These are phyloP conservation scores for Pristionchus japonicus DNA, from an alignment of 2,888 invertebrate species.

Conservation along the genomic window DNA sequence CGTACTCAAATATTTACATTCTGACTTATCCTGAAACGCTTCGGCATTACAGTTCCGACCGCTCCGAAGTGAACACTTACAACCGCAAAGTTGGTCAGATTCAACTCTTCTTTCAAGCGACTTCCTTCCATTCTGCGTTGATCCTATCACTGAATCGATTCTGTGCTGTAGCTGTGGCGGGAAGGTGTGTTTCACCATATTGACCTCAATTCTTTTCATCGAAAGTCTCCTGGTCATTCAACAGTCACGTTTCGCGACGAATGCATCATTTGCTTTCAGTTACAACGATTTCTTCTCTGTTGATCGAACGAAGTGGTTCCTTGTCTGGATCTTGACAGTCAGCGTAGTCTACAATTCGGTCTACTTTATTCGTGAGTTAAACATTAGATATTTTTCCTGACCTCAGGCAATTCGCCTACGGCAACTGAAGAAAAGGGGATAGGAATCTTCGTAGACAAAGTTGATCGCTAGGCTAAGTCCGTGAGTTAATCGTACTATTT, in stretches of 20 bases:
- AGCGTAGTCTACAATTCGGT: background rate
- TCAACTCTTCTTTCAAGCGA: slow-evolving; percentile 23
- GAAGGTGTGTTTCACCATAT: background rate
- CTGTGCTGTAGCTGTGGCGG: background rate
- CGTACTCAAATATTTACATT: background rate
- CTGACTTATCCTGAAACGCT: no score
- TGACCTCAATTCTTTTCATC: background rate
- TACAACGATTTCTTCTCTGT: slow-evolving; percentile 7
- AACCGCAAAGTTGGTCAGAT: background rate
- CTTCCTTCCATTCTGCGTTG: background rate
- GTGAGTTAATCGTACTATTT: no score
- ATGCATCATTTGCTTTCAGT: background rate
- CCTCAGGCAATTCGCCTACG: no score
- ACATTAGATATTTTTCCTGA: no score
- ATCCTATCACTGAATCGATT: background rate
- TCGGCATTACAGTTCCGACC: slow-evolving; percentile 5
- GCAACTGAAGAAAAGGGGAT: no score
- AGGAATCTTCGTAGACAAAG: no score
- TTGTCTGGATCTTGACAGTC: background rate
- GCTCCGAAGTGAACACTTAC: background rate
- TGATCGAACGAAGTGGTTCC: background rate
- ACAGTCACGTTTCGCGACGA: no score
- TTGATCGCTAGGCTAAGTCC: no score
- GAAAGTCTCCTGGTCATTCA: no score
- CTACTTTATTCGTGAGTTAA: slow-evolving; percentile 33